Evolutionary conservation across 2,888 invertebrate genomes (phyloP).

Genomic region (Orthosia gracilis): DNA sequence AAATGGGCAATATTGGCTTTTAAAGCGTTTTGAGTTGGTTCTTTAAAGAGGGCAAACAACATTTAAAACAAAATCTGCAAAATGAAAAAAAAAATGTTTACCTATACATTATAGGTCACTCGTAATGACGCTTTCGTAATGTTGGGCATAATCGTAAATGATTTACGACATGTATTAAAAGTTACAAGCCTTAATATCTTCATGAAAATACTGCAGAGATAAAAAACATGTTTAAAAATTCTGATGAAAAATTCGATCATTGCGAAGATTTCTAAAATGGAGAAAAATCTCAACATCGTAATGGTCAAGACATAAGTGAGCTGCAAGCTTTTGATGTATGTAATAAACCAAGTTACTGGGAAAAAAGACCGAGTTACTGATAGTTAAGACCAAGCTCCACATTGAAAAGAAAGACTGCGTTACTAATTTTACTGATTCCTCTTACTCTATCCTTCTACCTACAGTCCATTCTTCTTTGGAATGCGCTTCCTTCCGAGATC

Average conservation of each 20-base stretch:
- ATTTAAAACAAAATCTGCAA: slow-evolving; percentile 43
- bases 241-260: neutral
- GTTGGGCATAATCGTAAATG: slow-evolving; percentile 56
- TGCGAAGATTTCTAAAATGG: neutral
- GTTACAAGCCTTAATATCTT: slow-evolving; percentile 5
- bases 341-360: neutral
- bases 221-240: neutral
- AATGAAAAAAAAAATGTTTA: slow-evolving; percentile 55
- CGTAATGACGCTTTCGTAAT: slow-evolving; percentile 33
- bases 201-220: slow-evolving; percentile 12
- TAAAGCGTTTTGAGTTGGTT: slow-evolving; percentile 34
- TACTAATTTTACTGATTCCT: no score
- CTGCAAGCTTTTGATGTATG: neutral
- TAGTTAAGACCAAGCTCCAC: neutral
- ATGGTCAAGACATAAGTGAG: neutral
- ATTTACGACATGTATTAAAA: slow-evolving; percentile 53
- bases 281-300: neutral
- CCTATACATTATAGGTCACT: slow-evolving; percentile 35
- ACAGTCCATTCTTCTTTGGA: no score
- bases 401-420: neutral
- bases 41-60: slow-evolving; percentile 29
- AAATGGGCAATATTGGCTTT: slow-evolving; percentile 49
- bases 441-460: no score
- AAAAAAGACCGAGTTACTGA: neutral
- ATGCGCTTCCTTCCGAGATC: no score